A percentile compares a stretch with the other conserved stretches of the same genome.
These are phyloP conservation scores for Lasioglossum malachurum DNA, from an alignment of 2,888 invertebrate genomes.

Conservation along the genomic window DNA sequence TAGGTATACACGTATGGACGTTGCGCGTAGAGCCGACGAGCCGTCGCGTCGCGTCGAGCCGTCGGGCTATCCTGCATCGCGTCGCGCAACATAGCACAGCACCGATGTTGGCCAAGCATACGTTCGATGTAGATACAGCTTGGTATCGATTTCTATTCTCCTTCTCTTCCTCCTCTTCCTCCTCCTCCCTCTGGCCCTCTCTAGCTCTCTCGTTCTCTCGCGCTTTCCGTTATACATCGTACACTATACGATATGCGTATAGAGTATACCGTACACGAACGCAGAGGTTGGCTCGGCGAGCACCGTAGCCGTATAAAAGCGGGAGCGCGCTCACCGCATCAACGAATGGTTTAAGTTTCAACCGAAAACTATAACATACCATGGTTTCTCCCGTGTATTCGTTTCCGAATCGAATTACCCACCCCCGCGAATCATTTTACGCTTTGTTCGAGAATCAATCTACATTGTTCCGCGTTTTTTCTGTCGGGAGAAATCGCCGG, in stretches of 20 bases:
- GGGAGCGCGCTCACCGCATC: background rate
- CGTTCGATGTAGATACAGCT: constrained; percentile 54
- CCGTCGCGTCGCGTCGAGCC: background rate
- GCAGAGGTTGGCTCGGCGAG: background rate
- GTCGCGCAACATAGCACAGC: constrained; percentile 24
- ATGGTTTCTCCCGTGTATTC: background rate
- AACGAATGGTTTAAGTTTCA: background rate
- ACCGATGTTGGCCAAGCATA: constrained; percentile 48
- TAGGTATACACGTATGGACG: background rate
- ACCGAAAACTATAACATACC: background rate
- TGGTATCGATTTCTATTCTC: constrained; percentile 64
- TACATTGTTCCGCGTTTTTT: no score
- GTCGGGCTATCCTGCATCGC: constrained; percentile 32
- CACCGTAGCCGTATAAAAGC: background rate
- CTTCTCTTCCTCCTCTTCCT: constrained; percentile 33
- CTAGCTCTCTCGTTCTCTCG: background rate
- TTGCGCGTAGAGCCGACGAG: background rate
- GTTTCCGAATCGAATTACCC: background rate
- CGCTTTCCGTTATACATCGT: constrained; percentile 19
- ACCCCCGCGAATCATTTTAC: background rate
- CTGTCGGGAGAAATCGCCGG: no score
- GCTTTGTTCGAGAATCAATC: background rate
- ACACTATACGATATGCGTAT: background rate
- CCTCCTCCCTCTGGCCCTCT: background rate
- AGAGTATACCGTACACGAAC: background rate